Percentiles rank a stretch among this genome's conserved stretches.
Conservation (phyloP, 2,888 invertebrate species). For the Drosophila lutescens region DNA sequence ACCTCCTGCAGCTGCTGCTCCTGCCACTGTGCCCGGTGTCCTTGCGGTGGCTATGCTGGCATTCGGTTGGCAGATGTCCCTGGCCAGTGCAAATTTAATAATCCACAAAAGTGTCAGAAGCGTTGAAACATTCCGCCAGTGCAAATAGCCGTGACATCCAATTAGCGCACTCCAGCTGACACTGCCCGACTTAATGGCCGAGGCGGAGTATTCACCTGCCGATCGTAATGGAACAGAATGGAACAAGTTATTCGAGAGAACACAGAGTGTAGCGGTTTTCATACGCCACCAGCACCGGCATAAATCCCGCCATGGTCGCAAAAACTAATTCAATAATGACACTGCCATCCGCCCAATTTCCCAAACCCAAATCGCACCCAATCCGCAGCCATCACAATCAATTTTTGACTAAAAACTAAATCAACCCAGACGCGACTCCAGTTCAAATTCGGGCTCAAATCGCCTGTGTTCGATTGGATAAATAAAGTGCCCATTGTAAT, state of each 20-base stretch:
- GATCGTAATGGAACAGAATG: slow-evolving; percentile 31
- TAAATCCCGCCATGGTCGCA: slow-evolving; percentile 12
- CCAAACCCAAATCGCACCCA: background rate
- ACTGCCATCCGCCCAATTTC: slow-evolving; percentile 6
- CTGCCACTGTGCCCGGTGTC: slow-evolving; percentile 6
- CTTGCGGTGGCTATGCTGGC: slow-evolving; percentile 35
- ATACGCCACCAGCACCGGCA: slow-evolving; percentile 5
- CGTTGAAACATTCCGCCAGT: slow-evolving; percentile 64
- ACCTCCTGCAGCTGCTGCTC: slow-evolving; percentile 4
- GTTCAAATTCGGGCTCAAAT: background rate
- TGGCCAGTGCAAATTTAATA: slow-evolving; percentile 70
- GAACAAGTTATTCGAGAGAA: slow-evolving; percentile 12
- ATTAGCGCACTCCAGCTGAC: slow-evolving; percentile 75
- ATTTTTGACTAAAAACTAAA: slow-evolving; percentile 45
- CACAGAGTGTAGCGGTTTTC: slow-evolving; percentile 7
- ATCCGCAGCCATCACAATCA: slow-evolving; percentile 22
- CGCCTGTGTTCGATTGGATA: slow-evolving; percentile 48
- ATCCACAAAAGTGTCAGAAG: slow-evolving; percentile 75
- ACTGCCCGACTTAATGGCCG: slow-evolving; percentile 83
- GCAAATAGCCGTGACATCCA: slow-evolving; percentile 67
- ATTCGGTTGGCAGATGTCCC: slow-evolving; percentile 59
- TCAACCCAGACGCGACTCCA: slow-evolving; percentile 11
- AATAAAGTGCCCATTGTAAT: slow-evolving; percentile 63
- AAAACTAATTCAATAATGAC: slow-evolving; percentile 26
- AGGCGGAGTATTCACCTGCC: slow-evolving; percentile 84